These are phyloP conservation scores for Etheostoma spectabile DNA, from an alignment of 2,113 vertebrate genomes.

Conservation along the genomic window DNA sequence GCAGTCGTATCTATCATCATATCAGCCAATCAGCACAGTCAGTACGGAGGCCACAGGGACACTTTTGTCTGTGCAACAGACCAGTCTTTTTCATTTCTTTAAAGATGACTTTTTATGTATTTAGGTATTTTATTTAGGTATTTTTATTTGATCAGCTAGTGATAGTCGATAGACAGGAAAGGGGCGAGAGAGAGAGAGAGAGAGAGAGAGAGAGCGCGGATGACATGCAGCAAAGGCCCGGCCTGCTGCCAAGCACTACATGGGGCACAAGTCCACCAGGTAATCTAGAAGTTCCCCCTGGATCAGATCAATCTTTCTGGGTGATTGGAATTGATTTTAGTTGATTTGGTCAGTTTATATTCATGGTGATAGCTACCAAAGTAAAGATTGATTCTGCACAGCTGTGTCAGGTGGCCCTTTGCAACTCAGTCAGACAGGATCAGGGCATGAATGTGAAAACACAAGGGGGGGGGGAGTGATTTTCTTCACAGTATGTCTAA, in stretches of 20 bases:
- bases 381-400: neutral
- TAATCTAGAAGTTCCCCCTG: neutral
- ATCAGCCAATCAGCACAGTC: slow-evolving; percentile 6
- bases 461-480: neutral
- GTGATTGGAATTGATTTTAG: neutral
- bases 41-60: neutral
- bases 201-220: no score
- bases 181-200: no score
- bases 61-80: neutral
- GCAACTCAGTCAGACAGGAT: neutral
- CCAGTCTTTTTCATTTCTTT: no score
- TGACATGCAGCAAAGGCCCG: no score
- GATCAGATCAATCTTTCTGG: neutral
- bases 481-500: no score
- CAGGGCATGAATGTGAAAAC: neutral
- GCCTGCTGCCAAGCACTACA: no score
- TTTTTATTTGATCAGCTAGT: no score
- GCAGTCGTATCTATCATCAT: slow-evolving; percentile 26
- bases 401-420: neutral
- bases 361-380: neutral
- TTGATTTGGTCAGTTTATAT: neutral
- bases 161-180: no score
- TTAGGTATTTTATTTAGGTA: no score
- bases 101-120: no score
- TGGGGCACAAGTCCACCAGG: no score